phyloP scores from a whole-genome alignment of 1,140 invertebrate genomes.

The Drosophila pallidifrons region DNA sequence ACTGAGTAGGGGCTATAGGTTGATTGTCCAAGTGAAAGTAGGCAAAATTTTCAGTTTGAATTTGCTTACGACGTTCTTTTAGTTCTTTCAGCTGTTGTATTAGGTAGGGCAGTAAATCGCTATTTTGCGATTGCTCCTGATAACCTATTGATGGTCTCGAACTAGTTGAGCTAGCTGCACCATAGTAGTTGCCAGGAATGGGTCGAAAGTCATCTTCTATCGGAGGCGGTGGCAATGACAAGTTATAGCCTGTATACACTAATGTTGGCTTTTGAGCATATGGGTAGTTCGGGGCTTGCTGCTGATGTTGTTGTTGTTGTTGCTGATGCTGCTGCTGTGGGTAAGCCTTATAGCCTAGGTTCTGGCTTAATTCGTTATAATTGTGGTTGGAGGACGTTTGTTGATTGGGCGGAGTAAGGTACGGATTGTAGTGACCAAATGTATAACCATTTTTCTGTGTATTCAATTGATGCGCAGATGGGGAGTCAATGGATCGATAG shows the following conservation, averaged over 20 bases:
- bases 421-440: constrained; percentile 77
- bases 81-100: constrained; percentile 72
- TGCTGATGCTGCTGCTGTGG: constrained; percentile 39
- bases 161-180: constrained; percentile 43
- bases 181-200: constrained; percentile 73
- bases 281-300: constrained; percentile 17
- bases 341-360: constrained; percentile 52
- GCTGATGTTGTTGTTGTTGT: constrained; percentile 42
- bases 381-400: constrained; percentile 42
- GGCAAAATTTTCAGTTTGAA: constrained; percentile 77
- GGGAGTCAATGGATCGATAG: constrained; percentile 65
- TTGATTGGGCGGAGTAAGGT: constrained; percentile 67
- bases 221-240: constrained; percentile 69
- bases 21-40: constrained; percentile 83
- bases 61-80: constrained; percentile 73
- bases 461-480: constrained; percentile 34
- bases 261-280: constrained; percentile 54
- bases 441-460: constrained; percentile 51
- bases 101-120: constrained; percentile 71
- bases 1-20: constrained; percentile 25
- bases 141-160: constrained; percentile 31
- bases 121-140: constrained; percentile 31
- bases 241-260: constrained; percentile 74
- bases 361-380: constrained; percentile 62
- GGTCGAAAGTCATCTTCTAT: constrained; percentile 75